Evolutionary conservation across 2,888 invertebrate species (phyloP).

Genomic region (Polydesmus complanatus): DNA sequence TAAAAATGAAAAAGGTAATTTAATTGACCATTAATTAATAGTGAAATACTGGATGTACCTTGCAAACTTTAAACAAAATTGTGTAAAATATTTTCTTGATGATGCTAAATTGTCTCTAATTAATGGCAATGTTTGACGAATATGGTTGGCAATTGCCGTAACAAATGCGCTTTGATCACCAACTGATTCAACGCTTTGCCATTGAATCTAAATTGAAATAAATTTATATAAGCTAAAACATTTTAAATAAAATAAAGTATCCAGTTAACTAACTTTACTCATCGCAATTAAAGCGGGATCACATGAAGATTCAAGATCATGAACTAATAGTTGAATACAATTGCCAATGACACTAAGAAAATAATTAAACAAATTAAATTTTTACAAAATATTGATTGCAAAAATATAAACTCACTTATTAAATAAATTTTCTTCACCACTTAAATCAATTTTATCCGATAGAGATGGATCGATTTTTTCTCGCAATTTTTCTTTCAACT

Average conservation of each 20-base stretch:
- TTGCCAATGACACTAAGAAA: slow-evolving; percentile 37
- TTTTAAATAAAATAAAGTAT: background rate
- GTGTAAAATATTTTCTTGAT: slow-evolving; percentile 93
- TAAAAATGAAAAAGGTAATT: slow-evolving; percentile 21
- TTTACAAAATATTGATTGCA: slow-evolving; percentile 1
- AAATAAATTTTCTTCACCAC: slow-evolving; percentile 76
- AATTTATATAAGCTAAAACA: background rate
- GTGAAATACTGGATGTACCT: slow-evolving; percentile 43
- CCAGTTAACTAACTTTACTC: slow-evolving; percentile 52
- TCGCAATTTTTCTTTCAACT: slow-evolving; percentile 71
- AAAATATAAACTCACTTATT: slow-evolving; percentile 41
- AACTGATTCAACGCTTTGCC: slow-evolving; percentile 83
- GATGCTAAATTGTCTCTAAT: slow-evolving; percentile 76
- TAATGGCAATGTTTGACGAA: slow-evolving; percentile 74
- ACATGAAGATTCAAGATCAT: slow-evolving; percentile 85
- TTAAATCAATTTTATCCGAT: slow-evolving; percentile 64
- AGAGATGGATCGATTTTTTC: slow-evolving; percentile 66
- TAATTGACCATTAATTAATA: background rate
- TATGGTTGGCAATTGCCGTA: slow-evolving; percentile 69
- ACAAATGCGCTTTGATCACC: slow-evolving; percentile 96
- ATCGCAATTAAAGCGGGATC: slow-evolving; percentile 84
- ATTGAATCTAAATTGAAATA: slow-evolving; percentile 51
- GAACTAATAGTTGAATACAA: slow-evolving; percentile 82
- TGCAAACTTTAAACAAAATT: slow-evolving; percentile 91
- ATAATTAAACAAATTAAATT: too few species aligned